Conservation (phyloP, 1,140 invertebrate species). For the Drosophila kepulauana region DNA sequence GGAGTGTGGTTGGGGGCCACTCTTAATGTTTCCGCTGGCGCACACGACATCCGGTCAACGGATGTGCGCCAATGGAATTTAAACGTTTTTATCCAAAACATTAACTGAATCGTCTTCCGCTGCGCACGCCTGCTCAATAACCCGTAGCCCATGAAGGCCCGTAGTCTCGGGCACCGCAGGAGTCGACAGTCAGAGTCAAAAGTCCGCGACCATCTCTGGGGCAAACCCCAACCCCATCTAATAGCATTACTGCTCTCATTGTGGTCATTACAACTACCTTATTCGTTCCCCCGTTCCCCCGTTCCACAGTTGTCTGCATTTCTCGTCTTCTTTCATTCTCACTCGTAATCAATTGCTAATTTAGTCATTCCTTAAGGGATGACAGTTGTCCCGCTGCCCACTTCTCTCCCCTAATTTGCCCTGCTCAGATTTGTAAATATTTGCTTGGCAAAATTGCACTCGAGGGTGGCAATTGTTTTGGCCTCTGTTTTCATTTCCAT, state of each 20-base stretch:
- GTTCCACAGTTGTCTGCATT: background rate
- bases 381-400: constrained; percentile 25
- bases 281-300: background rate
- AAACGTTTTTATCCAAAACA: constrained; percentile 82
- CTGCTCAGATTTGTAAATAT: constrained; percentile 67
- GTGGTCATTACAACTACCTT: constrained; percentile 64
- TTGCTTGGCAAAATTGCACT: constrained; percentile 48
- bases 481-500: constrained; percentile 17
- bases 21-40: constrained; percentile 82
- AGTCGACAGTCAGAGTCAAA: constrained; percentile 30
- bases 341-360: constrained; percentile 72
- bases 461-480: constrained; percentile 46
- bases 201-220: constrained; percentile 25
- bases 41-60: constrained; percentile 80
- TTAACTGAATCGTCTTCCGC: constrained; percentile 78
- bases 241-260: constrained; percentile 80
- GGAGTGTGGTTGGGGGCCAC: constrained; percentile 19
- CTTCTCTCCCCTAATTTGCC: constrained; percentile 2
- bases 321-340: constrained; percentile 1
- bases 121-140: constrained; percentile 79
- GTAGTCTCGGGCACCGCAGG: constrained; percentile 49
- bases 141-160: constrained; percentile 48
- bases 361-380: constrained; percentile 73
- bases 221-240: constrained; percentile 42
- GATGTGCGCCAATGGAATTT: constrained; percentile 81